phyloP scores from a whole-genome alignment of 2,113 vertebrate species.

The Apteryx owenii region DNA sequence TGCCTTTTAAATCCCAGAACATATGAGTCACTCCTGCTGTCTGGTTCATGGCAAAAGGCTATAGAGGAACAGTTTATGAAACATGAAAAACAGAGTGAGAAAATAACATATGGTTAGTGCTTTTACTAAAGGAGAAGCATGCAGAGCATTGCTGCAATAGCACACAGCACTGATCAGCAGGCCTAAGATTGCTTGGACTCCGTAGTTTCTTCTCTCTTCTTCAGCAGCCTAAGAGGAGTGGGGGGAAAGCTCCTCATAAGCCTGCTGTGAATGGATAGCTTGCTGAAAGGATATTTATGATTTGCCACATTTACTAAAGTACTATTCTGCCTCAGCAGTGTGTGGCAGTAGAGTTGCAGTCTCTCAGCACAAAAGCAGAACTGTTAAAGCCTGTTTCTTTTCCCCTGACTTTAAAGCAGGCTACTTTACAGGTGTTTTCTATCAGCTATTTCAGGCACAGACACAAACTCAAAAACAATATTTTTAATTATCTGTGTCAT shows the following conservation, averaged over 20 bases:
- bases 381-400: not conserved
- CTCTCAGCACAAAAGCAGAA: not conserved
- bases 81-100: not conserved
- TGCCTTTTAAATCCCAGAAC: conserved; percentile 34
- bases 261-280: not conserved
- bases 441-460: not conserved
- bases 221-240: not conserved
- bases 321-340: not conserved
- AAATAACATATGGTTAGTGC: not conserved
- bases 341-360: not conserved
- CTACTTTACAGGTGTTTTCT: not conserved
- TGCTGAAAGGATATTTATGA: not conserved
- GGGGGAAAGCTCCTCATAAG: accelerated
- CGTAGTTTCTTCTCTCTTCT: not conserved
- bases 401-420: not conserved
- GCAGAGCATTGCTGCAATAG: not conserved
- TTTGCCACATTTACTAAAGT: not conserved
- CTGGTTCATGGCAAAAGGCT: conserved; percentile 8
- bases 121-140: not conserved
- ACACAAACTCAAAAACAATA: not conserved
- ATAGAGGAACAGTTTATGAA: not conserved
- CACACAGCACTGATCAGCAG: not conserved
- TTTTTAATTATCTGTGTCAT: not conserved
- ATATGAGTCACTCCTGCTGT: conserved; percentile 33
- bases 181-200: not conserved